Evolutionary conservation across 2,113 vertebrate species (phyloP).

Genomic region (Saimiri boliviensis): DNA sequence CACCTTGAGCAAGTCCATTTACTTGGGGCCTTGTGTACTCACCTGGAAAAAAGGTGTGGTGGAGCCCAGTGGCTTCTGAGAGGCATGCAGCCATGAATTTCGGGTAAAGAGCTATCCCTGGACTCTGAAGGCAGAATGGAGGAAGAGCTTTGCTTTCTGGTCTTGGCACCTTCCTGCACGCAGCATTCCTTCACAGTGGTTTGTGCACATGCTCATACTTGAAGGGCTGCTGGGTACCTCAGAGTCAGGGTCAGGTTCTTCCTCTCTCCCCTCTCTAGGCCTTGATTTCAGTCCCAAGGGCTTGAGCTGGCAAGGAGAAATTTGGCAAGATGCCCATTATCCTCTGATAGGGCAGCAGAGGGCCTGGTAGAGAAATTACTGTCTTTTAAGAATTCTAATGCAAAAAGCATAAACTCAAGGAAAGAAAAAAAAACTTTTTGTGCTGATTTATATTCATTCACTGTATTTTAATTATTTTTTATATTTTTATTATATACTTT

Average conservation of each 20-base stretch:
- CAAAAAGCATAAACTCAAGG: not conserved
- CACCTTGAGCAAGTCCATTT: not conserved
- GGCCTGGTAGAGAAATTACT: not conserved
- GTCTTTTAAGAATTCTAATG: not conserved
- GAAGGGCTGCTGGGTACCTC: not conserved
- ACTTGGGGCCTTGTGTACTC: not conserved
- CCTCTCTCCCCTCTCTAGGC: too few species aligned
- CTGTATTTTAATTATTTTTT: not conserved
- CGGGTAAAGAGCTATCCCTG: not conserved
- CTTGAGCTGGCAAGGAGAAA: slow-evolving; percentile 39
- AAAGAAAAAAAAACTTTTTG: not conserved
- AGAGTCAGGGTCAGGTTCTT: not conserved
- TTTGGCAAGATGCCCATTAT: not conserved
- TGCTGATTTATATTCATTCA: not conserved
- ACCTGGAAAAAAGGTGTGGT: not conserved
- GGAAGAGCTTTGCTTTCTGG: not conserved
- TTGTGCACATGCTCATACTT: not conserved
- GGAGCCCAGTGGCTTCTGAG: not conserved
- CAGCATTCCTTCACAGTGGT: not conserved
- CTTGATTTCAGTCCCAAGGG: slow-evolving; percentile 4
- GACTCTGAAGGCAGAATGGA: not conserved
- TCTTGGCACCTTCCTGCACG: not conserved
- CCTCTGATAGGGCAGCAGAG: not conserved
- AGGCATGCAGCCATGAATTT: not conserved
- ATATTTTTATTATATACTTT: too few species aligned